Conservation (phyloP, 2,113 vertebrate genomes). For the Fulica atra region DNA sequence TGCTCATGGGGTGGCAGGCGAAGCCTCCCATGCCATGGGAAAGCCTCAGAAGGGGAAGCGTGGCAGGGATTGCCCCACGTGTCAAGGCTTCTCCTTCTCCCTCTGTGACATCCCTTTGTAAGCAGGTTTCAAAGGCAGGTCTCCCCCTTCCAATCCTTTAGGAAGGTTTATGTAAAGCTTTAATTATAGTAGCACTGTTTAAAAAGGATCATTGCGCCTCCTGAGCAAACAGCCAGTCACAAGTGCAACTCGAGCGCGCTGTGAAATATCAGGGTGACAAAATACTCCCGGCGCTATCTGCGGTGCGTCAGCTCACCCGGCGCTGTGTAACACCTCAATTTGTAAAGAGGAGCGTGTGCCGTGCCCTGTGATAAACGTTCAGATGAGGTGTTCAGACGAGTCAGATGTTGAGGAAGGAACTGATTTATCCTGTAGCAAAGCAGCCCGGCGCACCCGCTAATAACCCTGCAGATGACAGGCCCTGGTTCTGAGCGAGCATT, state of each 20-base stretch:
- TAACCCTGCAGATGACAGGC: not conserved
- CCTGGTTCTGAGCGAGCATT: accelerated
- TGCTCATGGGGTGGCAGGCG: not conserved
- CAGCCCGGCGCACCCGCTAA: not conserved
- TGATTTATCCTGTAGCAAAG: not conserved
- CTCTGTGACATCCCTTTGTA: not conserved
- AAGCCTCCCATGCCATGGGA: not conserved
- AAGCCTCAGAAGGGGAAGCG: not conserved
- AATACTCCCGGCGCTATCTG: not conserved
- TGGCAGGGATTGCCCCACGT: not conserved
- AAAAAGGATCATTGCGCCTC: not conserved
- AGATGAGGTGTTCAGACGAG: not conserved
- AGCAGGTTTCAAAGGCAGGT: not conserved
- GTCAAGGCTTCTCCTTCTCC: not conserved
- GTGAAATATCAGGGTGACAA: not conserved
- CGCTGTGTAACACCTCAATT: not conserved
- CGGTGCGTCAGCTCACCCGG: not conserved
- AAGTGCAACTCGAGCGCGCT: not conserved
- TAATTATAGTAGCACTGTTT: conserved; percentile 34
- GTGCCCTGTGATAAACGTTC: not conserved
- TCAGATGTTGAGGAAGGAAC: not conserved
- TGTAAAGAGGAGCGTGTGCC: not conserved
- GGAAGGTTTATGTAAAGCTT: conserved; percentile 29
- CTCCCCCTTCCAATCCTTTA: not conserved
- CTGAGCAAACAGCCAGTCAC: not conserved